phyloP scores from a whole-genome alignment of 2,888 invertebrate species.

The Pammene aurita region DNA sequence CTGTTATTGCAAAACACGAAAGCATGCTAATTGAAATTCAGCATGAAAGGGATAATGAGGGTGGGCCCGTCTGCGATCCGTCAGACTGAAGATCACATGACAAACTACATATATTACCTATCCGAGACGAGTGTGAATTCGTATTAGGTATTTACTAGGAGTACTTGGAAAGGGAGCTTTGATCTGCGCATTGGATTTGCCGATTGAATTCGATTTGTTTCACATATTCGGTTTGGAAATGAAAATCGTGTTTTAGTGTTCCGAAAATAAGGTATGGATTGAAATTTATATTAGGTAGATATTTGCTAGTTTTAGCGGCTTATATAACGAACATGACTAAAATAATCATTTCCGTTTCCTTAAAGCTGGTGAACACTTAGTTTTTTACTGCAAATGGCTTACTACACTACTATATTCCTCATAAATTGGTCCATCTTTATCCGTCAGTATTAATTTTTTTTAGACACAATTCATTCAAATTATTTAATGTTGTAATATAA shows the following conservation, averaged over 20 bases:
- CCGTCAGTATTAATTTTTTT: no score
- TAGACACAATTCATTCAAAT: no score
- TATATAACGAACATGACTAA: no score
- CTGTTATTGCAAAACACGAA: slow-evolving; percentile 79
- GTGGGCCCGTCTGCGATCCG: slow-evolving; percentile 60
- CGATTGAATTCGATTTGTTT: slow-evolving; percentile 7
- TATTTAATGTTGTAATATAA: no score
- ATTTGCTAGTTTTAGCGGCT: background rate
- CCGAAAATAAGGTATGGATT: background rate
- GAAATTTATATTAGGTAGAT: background rate
- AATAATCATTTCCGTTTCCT: no score
- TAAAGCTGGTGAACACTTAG: no score
- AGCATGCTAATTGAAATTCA: slow-evolving; percentile 82
- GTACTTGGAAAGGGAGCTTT: background rate
- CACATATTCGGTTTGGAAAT: background rate
- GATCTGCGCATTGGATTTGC: slow-evolving; percentile 12
- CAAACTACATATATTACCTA: slow-evolving; percentile 52
- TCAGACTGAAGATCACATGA: slow-evolving; percentile 64
- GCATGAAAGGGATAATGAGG: slow-evolving; percentile 82
- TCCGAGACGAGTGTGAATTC: slow-evolving; percentile 22
- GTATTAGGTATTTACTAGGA: slow-evolving; percentile 24
- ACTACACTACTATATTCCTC: no score
- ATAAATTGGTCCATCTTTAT: no score
- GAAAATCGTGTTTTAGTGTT: background rate
- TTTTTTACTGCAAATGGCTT: no score